phyloP scores from a whole-genome alignment of 1,140 invertebrate species.

The Camponotus floridanus region DNA sequence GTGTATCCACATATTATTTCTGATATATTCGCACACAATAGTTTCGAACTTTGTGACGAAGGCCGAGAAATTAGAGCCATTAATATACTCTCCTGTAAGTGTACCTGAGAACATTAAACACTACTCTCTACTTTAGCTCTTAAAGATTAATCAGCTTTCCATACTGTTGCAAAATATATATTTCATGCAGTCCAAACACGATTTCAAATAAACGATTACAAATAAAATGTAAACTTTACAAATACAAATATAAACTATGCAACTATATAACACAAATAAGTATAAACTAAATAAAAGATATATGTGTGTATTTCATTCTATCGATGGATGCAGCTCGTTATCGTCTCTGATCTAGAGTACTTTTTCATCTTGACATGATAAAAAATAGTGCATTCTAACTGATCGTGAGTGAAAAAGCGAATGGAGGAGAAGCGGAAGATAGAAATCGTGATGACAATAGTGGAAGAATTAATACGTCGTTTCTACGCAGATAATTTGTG shows the following conservation, averaged over 20 bases:
- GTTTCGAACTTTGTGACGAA: slow-evolving; percentile 57
- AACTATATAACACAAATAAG: neutral
- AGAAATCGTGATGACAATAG: neutral
- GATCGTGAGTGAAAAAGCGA: neutral
- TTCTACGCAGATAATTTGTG: slow-evolving; percentile 76
- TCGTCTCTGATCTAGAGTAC: neutral
- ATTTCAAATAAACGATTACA: neutral
- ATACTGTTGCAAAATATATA: neutral
- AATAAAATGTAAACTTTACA: neutral
- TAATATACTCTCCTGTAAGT: slow-evolving; percentile 43
- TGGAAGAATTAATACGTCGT: slow-evolving; percentile 71
- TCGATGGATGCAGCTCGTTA: neutral
- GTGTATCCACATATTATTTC: slow-evolving; percentile 55
- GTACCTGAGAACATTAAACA: slow-evolving; percentile 44
- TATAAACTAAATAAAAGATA: neutral
- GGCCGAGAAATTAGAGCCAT: slow-evolving; percentile 16
- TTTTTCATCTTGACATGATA: neutral
- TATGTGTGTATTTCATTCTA: neutral
- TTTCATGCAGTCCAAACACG: neutral
- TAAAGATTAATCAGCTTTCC: slow-evolving; percentile 11
- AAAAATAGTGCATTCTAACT: neutral
- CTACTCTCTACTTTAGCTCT: slow-evolving; percentile 21
- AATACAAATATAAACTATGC: neutral
- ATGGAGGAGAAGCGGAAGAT: neutral
- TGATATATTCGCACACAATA: slow-evolving; percentile 32